A percentile compares a stretch with the other conserved stretches of the same genome.
phyloP scores from a whole-genome alignment of 2,797 vertebrate genomes.

The Nyctibius grandis region DNA sequence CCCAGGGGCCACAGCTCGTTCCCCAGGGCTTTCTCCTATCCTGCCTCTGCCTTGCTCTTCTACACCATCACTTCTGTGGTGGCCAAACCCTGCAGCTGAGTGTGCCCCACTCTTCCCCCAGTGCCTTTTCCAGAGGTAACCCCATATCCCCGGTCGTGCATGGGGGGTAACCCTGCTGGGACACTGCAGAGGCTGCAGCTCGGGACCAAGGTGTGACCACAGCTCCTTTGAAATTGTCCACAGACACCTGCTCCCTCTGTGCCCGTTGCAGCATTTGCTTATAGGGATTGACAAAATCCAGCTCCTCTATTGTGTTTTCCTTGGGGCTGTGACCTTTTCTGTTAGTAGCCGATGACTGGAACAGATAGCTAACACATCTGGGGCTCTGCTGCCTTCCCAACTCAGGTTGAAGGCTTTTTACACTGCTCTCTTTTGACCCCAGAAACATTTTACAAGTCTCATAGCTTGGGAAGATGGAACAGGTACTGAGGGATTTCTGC shows the following conservation, averaged over 20 bases:
- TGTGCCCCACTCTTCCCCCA: rapidly evolving
- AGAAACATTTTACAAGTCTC: background rate
- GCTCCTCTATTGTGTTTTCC: background rate
- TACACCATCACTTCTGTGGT: background rate
- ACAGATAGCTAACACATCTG: background rate
- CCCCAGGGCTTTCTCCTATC: background rate
- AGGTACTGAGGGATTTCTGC: background rate
- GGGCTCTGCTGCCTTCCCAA: background rate
- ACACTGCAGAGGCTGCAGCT: background rate
- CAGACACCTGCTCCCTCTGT: background rate
- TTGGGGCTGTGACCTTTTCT: rapidly evolving
- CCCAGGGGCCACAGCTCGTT: background rate
- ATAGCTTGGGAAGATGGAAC: background rate
- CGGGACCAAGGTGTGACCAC: rapidly evolving
- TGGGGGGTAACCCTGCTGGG: no score
- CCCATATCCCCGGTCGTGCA: rapidly evolving
- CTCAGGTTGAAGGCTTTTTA: background rate
- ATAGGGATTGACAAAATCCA: background rate
- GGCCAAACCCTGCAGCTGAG: background rate
- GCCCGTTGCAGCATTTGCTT: background rate
- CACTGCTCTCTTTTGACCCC: background rate
- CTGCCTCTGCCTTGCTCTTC: background rate
- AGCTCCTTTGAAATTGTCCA: background rate
- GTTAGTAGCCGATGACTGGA: background rate
- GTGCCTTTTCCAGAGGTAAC: background rate